phyloP scores from a whole-genome alignment of 2,888 invertebrate species.

The Reticulitermes lucifugus region DNA sequence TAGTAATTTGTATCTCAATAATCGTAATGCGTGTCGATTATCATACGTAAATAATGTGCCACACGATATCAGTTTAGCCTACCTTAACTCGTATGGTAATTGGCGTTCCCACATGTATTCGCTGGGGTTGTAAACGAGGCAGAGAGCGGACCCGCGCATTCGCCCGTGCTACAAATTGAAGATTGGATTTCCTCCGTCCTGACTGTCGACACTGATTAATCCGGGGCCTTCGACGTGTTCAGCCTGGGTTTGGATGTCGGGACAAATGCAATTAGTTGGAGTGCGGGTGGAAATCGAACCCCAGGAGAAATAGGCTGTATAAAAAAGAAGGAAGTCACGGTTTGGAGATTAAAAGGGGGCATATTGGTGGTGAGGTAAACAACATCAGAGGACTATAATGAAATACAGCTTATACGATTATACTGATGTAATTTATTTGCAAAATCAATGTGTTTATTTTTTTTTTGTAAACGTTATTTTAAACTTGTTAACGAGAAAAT shows the following conservation, averaged over 20 bases:
- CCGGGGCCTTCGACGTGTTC: conserved; percentile 24
- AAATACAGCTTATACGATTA: too few species aligned
- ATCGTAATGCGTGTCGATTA: not conserved
- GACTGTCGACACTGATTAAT: conserved; percentile 38
- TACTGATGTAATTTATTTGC: too few species aligned
- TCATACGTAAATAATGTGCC: not conserved
- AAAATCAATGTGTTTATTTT: too few species aligned
- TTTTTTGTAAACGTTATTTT: too few species aligned
- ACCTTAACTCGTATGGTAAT: conserved; percentile 36
- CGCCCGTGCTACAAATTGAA: conserved; percentile 37
- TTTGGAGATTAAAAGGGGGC: not conserved
- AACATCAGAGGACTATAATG: not conserved
- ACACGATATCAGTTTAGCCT: not conserved
- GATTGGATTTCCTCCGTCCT: conserved; percentile 35
- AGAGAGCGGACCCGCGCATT: not conserved
- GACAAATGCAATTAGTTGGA: conserved; percentile 38
- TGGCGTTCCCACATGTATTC: conserved; percentile 33
- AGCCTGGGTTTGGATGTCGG: conserved; percentile 25
- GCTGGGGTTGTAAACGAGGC: conserved; percentile 34
- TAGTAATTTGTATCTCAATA: not conserved
- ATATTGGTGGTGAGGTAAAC: not conserved
- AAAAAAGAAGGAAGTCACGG: not conserved
- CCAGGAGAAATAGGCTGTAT: not conserved
- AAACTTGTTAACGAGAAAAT: too few species aligned
- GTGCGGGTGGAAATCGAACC: conserved; percentile 29